Evolutionary conservation across 2,888 invertebrate genomes (phyloP).

Genomic region (Anarsia innoxiella): DNA sequence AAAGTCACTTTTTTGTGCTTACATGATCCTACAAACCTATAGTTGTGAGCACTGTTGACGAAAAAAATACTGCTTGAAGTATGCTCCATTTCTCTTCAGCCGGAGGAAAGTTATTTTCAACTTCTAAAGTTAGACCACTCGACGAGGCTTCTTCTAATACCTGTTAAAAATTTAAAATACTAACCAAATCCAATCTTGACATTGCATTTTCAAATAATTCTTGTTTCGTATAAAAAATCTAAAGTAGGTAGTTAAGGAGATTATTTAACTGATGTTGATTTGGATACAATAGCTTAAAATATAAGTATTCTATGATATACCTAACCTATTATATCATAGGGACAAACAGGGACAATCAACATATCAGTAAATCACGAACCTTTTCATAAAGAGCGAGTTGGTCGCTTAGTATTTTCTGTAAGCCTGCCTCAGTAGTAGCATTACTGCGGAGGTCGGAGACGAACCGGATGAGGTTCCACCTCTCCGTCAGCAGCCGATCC

Average conservation of each 20-base stretch:
- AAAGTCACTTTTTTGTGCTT: slow-evolving; percentile 39
- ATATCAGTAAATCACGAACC: too few species aligned
- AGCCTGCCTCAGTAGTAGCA: slow-evolving; percentile 68
- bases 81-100: slow-evolving; percentile 83
- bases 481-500: slow-evolving; percentile 73
- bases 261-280: too few species aligned
- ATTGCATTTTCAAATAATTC: too few species aligned
- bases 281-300: too few species aligned
- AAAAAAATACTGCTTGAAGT: slow-evolving; percentile 90
- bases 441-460: slow-evolving; percentile 76
- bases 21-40: slow-evolving; percentile 82
- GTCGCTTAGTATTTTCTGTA: slow-evolving; percentile 67
- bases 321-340: too few species aligned
- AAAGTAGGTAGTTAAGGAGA: too few species aligned
- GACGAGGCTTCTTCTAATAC: slow-evolving; percentile 83
- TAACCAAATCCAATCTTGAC: too few species aligned
- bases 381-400: slow-evolving; percentile 59
- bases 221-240: too few species aligned
- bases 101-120: slow-evolving; percentile 71
- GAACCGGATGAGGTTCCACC: slow-evolving; percentile 74
- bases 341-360: too few species aligned
- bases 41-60: slow-evolving; percentile 92
- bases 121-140: slow-evolving; percentile 77
- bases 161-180: too few species aligned
- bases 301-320: too few species aligned